Percentiles rank a stretch among this genome's conserved stretches.
Evolutionary conservation across 2,797 vertebrate genomes (phyloP).

Genomic region (Todus mexicanus): DNA sequence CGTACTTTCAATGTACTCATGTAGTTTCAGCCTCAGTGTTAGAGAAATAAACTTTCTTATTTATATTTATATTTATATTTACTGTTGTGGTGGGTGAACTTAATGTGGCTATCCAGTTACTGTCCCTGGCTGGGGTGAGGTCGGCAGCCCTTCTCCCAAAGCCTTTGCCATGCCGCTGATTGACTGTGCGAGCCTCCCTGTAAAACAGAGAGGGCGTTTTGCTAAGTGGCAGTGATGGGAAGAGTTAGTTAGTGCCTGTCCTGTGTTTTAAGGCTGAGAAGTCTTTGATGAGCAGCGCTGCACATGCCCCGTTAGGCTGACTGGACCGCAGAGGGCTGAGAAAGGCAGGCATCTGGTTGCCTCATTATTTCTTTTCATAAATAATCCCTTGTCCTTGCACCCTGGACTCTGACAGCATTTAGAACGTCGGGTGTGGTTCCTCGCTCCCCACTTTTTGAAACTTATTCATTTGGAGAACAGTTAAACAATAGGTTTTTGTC

Average conservation of each 20-base stretch:
- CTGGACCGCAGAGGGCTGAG: neutral
- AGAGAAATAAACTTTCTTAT: neutral
- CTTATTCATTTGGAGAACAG: neutral
- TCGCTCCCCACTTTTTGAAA: neutral
- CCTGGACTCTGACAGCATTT: constrained; percentile 35
- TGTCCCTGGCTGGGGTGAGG: neutral
- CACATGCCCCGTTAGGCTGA: neutral
- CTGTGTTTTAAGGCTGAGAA: neutral
- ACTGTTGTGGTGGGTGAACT: neutral
- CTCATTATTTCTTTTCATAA: constrained; percentile 39
- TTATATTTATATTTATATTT: neutral
- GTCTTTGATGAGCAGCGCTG: neutral
- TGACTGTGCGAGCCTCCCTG: neutral
- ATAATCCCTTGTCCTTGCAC: constrained; percentile 47
- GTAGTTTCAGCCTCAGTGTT: neutral
- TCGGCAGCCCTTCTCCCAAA: neutral
- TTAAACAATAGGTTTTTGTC: constrained; percentile 66
- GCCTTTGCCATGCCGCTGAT: neutral
- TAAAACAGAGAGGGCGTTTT: neutral
- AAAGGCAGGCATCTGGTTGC: constrained; percentile 44
- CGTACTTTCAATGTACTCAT: neutral
- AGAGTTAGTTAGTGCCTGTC: neutral
- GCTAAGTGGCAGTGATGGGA: neutral
- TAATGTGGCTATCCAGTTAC: neutral
- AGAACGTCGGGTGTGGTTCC: neutral